A percentile compares a stretch with the other conserved stretches of the same genome.
phyloP scores from a whole-genome alignment of 1,140 invertebrate genomes.

The Drosophila guanche region DNA sequence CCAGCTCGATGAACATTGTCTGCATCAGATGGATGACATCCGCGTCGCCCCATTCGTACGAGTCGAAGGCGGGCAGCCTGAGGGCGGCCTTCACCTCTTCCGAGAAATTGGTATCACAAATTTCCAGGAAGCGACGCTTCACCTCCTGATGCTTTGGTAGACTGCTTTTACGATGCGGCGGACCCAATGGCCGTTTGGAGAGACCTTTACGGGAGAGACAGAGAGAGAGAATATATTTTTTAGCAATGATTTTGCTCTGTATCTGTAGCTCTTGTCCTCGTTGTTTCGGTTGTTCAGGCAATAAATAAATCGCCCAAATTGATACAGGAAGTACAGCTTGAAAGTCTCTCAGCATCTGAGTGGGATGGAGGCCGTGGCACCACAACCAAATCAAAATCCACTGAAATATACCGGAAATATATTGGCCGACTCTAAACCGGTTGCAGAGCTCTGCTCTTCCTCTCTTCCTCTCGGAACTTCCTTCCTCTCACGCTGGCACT shows the following conservation, averaged over 20 bases:
- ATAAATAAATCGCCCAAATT: constrained; percentile 70
- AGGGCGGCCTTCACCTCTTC: constrained; percentile 84
- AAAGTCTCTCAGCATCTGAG: constrained; percentile 16
- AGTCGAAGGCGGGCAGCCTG: constrained; percentile 91
- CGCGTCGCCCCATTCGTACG: constrained; percentile 92
- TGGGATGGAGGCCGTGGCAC: constrained; percentile 38
- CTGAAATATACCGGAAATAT: constrained; percentile 62
- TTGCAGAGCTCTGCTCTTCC: not conserved
- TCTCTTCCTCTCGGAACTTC: constrained; percentile 7
- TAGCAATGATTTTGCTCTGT: too few relatives aligned
- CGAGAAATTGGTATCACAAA: constrained; percentile 83
- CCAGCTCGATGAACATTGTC: constrained; percentile 93
- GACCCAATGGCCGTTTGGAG: constrained; percentile 79
- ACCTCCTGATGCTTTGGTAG: constrained; percentile 84
- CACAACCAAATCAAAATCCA: constrained; percentile 57
- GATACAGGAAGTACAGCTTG: constrained; percentile 72
- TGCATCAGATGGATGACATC: constrained; percentile 92
- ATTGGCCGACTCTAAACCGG: constrained; percentile 48
- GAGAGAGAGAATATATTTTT: not conserved
- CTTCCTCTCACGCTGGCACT: not conserved
- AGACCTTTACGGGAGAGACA: constrained; percentile 51
- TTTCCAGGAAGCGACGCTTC: constrained; percentile 83
- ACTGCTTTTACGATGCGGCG: constrained; percentile 83
- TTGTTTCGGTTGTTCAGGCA: constrained; percentile 32
- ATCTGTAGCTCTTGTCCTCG: not conserved